phyloP scores from a whole-genome alignment of 2,888 invertebrate genomes.

The Habrosyne pyritoides region DNA sequence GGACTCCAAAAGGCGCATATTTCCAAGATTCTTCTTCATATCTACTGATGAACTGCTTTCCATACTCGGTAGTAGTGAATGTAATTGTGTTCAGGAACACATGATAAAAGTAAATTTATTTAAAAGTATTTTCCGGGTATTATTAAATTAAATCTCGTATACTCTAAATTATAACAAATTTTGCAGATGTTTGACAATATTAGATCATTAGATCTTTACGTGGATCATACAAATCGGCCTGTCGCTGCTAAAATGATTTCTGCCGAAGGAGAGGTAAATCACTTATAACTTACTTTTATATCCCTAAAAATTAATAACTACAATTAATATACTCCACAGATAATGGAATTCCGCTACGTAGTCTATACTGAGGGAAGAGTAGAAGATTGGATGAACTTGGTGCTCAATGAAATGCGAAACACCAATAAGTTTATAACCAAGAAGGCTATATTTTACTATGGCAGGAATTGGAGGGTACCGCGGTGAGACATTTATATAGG shows the following conservation, averaged over 20 bases:
- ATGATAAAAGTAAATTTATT: conserved; percentile 95
- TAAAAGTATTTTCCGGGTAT: too few species aligned
- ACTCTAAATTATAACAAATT: conserved; percentile 13
- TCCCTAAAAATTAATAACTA: not conserved
- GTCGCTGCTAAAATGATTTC: conserved; percentile 93
- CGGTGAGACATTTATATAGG: conserved; percentile 72
- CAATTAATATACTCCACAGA: conserved; percentile 41
- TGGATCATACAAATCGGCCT: conserved; percentile 86
- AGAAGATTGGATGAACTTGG: conserved; percentile 96
- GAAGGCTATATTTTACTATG: conserved; percentile 94
- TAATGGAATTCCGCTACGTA: conserved; percentile 90
- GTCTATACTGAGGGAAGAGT: conserved; percentile 91
- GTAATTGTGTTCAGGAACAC: conserved; percentile 94
- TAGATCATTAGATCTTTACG: conserved; percentile 87
- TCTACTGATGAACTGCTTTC: conserved; percentile 96
- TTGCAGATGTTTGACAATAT: conserved; percentile 96
- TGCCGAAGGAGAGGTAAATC: conserved; percentile 89
- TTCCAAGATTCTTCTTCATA: conserved; percentile 96
- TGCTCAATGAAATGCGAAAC: conserved; percentile 91
- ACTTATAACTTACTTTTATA: too few species aligned
- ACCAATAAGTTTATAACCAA: conserved; percentile 94
- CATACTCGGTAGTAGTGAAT: conserved; percentile 93
- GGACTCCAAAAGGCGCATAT: conserved; percentile 93
- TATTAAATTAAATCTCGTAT: too few species aligned
- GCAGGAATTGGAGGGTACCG: conserved; percentile 86